Base-by-base conservation (phyloP, 2,113 vertebrate genomes). In the Oryzias javanicus region DNA sequence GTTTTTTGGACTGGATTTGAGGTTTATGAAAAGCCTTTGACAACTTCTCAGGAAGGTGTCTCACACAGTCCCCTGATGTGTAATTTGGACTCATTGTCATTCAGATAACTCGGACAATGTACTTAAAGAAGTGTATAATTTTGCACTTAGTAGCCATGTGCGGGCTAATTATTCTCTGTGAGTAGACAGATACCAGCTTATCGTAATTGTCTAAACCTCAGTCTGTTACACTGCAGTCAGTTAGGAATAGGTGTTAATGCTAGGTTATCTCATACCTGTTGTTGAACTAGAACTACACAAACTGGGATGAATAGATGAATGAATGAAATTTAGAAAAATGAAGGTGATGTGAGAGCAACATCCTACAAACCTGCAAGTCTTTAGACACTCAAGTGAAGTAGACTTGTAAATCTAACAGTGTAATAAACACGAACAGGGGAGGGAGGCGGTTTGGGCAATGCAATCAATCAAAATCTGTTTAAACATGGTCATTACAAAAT, bases 81-180 rank as follows among this genome's bases (percentile, higher is more conserved):
- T 44, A 44, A 29, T 52, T n/a, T 62, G 41, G 41, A 20, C 22
- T 64, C 50, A 64, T 50, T 20, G 14, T 27, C 27, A 52, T 52
- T 44, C 42, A 54, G 42, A 47, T 29, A 45, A 57, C 17, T 45
- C 41, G 45, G 17, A 51, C 25, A 40, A 13, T 56, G 20, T 52
- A 45, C 42, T 48, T n/a, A 15, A 10, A 35, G 46, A 40, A 40
- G 25, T 55, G 18, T 14, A 13, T 12, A 18, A 69, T 44, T 49
- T 54, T 51, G 20, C 18, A 52, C 12, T 49, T n/a, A 49, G n/a
- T 27, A 18, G 16, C 35, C 22, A 18, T 3, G 35, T 35, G 6
- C 24, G 24, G 42, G 22, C 22, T 42, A 5, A 15, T 56, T 45
- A 7, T 55, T 19, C 15, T 8, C 25, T 51, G 24, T 4, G 7